These are phyloP conservation scores for Camponotus floridanus DNA, from an alignment of 1,140 invertebrate species.

Conservation along the genomic window DNA sequence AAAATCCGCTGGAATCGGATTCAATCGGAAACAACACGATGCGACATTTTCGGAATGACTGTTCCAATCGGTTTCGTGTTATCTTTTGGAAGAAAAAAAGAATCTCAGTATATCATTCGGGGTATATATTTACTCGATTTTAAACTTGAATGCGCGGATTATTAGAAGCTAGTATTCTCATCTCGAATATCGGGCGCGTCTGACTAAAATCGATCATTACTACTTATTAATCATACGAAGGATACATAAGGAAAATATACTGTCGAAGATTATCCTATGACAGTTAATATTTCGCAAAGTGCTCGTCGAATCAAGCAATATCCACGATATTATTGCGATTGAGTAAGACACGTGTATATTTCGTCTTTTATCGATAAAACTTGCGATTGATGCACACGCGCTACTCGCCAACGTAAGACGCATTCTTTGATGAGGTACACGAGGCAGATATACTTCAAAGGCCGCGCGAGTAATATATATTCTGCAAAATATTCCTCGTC, in stretches of 20 bases:
- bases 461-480: slow-evolving; percentile 54
- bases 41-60: slow-evolving; percentile 23
- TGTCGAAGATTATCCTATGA: neutral
- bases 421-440: slow-evolving; percentile 56
- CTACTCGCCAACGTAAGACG: slow-evolving; percentile 9
- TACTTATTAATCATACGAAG: slow-evolving; percentile 25
- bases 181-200: neutral
- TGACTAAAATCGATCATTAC: slow-evolving; percentile 1
- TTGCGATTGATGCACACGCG: slow-evolving; percentile 31
- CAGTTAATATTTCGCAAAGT: neutral
- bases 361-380: slow-evolving; percentile 28
- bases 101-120: neutral
- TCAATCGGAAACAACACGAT: slow-evolving; percentile 39
- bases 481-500: slow-evolving; percentile 60
- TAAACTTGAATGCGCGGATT: neutral
- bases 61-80: neutral
- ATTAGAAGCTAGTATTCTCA: neutral
- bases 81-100: neutral
- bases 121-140: neutral
- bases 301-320: neutral
- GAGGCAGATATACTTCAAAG: slow-evolving; percentile 65
- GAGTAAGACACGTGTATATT: slow-evolving; percentile 1
- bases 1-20: slow-evolving; percentile 48
- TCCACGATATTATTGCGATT: slow-evolving; percentile 22
- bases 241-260: neutral